Conservation (phyloP, 2,888 invertebrate genomes). For the Drosophila gaucha region DNA sequence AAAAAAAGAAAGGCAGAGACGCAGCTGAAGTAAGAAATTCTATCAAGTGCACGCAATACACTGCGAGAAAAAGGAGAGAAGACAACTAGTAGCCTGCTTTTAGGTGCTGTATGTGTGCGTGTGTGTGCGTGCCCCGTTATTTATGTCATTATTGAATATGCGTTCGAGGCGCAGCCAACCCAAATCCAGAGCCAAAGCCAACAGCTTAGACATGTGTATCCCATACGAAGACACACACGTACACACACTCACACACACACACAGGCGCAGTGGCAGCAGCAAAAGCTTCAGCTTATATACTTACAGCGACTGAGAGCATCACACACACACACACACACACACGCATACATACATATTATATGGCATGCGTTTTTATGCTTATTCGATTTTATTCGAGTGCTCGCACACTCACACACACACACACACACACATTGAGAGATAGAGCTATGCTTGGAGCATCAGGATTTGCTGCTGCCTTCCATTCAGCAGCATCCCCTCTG, state of each 20-base stretch:
- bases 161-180: constrained; percentile 76
- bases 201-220: constrained; percentile 64
- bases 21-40: constrained; percentile 49
- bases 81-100: constrained; percentile 72
- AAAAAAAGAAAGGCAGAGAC: constrained; percentile 5
- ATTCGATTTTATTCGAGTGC: constrained; percentile 79
- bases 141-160: constrained; percentile 79
- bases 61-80: not conserved
- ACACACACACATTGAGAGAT: constrained; percentile 42
- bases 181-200: constrained; percentile 58
- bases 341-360: constrained; percentile 50
- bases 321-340: constrained; percentile 27
- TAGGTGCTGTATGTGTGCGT: constrained; percentile 57
- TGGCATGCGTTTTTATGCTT: constrained; percentile 76
- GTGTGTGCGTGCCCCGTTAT: constrained; percentile 48
- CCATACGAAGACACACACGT: constrained; percentile 49
- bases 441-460: constrained; percentile 66
- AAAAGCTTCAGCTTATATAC: constrained; percentile 57
- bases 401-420: constrained; percentile 48
- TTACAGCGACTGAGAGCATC: constrained; percentile 45
- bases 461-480: constrained; percentile 72
- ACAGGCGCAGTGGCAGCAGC: constrained; percentile 18
- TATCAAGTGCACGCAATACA: constrained; percentile 68
- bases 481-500: constrained; percentile 10
- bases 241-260: constrained; percentile 26